Percentiles rank a stretch among this genome's conserved stretches.
Conservation (phyloP, 2,888 invertebrate genomes). For the Chrysina gloriosa region DNA sequence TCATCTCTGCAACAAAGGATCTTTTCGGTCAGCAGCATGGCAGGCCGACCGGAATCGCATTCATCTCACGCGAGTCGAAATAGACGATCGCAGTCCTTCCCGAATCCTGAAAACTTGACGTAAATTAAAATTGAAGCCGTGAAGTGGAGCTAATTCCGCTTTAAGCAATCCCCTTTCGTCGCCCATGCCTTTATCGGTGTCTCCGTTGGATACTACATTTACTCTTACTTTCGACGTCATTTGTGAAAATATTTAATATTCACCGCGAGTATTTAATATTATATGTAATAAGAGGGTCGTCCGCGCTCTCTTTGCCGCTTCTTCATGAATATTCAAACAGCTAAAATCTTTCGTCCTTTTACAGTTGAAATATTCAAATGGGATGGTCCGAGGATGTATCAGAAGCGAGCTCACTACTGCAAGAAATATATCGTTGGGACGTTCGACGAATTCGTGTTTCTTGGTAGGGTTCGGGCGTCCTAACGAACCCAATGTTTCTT, state of each 20-base stretch:
- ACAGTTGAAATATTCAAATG: conserved; percentile 33
- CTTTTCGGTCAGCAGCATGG: too few relatives aligned
- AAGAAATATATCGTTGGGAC: background rate
- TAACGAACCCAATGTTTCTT: too few relatives aligned
- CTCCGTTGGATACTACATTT: background rate
- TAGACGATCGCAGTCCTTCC: background rate
- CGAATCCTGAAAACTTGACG: background rate
- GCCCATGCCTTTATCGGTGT: background rate
- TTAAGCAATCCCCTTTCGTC: background rate
- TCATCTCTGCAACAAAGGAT: too few relatives aligned
- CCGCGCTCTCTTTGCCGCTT: background rate
- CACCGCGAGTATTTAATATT: conserved; percentile 26
- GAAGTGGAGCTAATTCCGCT: conserved; percentile 25
- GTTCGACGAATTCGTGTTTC: background rate
- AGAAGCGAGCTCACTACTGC: background rate
- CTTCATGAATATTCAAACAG: conserved; percentile 27
- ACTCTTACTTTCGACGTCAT: background rate
- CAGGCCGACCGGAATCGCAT: background rate
- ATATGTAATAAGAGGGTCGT: conserved; percentile 18
- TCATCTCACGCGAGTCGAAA: conserved; percentile 3
- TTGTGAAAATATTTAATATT: conserved; percentile 22
- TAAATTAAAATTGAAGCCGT: conserved; percentile 28
- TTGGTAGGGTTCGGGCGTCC: background rate
- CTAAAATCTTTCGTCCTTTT: conserved; percentile 31
- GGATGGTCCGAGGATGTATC: background rate